Evolutionary conservation across 2,113 vertebrate species (phyloP).

Genomic region (Dunckerocampus dactyliophorus): DNA sequence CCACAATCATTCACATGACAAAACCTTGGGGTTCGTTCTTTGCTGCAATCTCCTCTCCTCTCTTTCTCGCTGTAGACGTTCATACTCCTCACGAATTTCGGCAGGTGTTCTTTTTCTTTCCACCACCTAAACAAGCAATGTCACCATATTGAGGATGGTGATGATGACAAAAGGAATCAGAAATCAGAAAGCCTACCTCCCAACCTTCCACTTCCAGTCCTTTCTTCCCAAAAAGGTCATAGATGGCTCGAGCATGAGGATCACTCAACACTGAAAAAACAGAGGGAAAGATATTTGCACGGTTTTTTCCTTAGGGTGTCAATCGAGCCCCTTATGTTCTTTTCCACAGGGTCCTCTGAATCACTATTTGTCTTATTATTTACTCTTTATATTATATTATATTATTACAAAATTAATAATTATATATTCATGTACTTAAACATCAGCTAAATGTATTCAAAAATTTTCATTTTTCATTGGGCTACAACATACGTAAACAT

Average conservation of each 20-base stretch:
- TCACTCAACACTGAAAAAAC: conserved; percentile 85
- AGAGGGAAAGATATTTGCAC: not conserved
- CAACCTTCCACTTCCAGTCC: conserved; percentile 98
- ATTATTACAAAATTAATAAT: no score
- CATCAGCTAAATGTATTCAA: no score
- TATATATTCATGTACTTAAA: no score
- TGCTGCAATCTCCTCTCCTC: conserved; percentile 92
- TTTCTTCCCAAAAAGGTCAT: conserved; percentile 95
- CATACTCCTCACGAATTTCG: conserved; percentile 94
- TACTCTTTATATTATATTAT: no score
- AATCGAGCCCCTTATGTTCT: no score
- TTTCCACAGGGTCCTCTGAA: no score
- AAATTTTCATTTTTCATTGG: no score
- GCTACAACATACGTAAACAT: no score
- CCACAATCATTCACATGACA: not conserved
- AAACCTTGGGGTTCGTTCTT: conserved; percentile 95
- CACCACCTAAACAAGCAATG: conserved; percentile 77
- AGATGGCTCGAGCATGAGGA: conserved; percentile 92
- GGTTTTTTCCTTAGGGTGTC: no score
- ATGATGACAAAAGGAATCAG: not conserved
- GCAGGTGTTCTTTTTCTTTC: conserved; percentile 89
- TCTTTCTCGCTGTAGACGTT: conserved; percentile 87
- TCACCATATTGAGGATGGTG: not conserved
- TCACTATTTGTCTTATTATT: no score
- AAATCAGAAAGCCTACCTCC: conserved; percentile 80